Evolutionary conservation across 2,797 vertebrate genomes (phyloP), one percentile per base, ranked within the genome.

Genomic region (Halcyon smyrnensis): DNA sequence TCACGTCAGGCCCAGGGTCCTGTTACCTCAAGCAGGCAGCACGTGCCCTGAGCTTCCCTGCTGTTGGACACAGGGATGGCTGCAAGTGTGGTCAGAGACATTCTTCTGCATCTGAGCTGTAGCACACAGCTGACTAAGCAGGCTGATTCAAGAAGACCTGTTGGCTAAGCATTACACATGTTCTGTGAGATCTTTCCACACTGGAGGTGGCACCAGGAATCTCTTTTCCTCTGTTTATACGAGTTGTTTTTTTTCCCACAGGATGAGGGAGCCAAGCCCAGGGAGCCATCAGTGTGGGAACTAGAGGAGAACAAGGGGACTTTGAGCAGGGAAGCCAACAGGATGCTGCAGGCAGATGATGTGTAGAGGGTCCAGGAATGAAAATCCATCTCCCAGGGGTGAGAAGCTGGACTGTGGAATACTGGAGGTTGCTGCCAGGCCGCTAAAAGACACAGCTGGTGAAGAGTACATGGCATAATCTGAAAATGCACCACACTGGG

Each of bases 61-160:
- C 57, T 63, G 43, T 10, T 0, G 0, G 8, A 12, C 3, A 3
- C 48, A n/a, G 57, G 48, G 36, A 11, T 4, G 20, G 48, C 37
- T 41, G 23, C n/a, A 54, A 15, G 34, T 3, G 51, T 21, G 30
- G 39, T 37, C 62, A 79, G 79, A 37, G 50, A 27, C 18, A 6
- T 51, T 63, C 12, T 75, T 12, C 54, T 32, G 9, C 9, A 6
- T 34, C 36, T 1, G 5, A 77, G 73, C 64, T 41, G 28, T 2
- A 71, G 54, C 50, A 18, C 32, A 19, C 10, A 8, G 75, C 62
- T 77, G 65, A 27, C n/a, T 36, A 27, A 70, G 39, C 15, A 37
- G 41, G 23, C 8, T 20, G 41, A 39, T 87, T 56, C 51, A 65
- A 39, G 63, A 59, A 64, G 68, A 60, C 11, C 27, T 41, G n/a